A percentile compares a stretch with the other conserved stretches of the same genome.
phyloP scores from a whole-genome alignment of 2,113 vertebrate species.

The Orycteropus afer region DNA sequence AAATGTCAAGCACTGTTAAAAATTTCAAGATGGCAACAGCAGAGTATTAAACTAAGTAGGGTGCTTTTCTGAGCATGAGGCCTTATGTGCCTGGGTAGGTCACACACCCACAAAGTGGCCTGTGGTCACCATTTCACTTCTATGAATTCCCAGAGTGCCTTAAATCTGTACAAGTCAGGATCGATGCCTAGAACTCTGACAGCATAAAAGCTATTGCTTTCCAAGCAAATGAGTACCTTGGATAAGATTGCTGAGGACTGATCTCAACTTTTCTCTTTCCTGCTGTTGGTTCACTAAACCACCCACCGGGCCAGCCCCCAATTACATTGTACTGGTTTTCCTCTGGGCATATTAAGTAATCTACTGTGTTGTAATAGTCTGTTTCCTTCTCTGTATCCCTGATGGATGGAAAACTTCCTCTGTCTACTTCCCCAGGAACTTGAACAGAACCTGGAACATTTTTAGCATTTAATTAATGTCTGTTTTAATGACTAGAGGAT shows the following conservation, averaged over 20 bases:
- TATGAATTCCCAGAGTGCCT: not conserved
- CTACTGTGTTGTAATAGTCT: rapidly evolving
- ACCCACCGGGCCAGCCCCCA: too few relatives aligned
- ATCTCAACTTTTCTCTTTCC: not conserved
- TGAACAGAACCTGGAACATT: not conserved
- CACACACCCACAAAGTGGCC: not conserved
- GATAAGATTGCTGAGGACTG: not conserved
- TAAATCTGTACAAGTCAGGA: not conserved
- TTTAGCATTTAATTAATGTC: not conserved
- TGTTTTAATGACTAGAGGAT: not conserved
- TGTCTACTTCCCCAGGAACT: not conserved
- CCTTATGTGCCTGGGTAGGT: rapidly evolving
- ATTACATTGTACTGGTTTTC: too few relatives aligned
- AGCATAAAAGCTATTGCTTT: not conserved
- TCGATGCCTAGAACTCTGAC: not conserved
- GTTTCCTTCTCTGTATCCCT: not conserved
- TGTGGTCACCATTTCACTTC: not conserved
- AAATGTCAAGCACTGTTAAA: not conserved
- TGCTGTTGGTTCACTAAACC: not conserved
- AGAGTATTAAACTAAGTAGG: not conserved
- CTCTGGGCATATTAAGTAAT: rapidly evolving
- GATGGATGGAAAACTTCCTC: too few relatives aligned
- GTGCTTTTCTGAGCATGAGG: rapidly evolving
- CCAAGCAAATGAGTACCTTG: not conserved
- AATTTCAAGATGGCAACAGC: not conserved